phyloP scores from a whole-genome alignment of 2,888 invertebrate species.

The Timema podura region DNA sequence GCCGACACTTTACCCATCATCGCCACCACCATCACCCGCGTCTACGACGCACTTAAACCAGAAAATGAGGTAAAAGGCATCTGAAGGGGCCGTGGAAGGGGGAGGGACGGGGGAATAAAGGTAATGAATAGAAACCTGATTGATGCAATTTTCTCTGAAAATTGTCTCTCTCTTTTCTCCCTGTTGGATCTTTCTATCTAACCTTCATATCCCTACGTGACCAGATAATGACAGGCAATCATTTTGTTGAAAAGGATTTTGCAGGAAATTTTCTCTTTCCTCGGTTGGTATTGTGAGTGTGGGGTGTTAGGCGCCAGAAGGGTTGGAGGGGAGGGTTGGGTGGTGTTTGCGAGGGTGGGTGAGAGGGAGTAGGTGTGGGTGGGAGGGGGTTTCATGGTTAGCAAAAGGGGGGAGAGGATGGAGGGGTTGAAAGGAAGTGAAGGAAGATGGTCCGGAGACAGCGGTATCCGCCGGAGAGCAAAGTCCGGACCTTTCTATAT shows the following conservation, averaged over 20 bases:
- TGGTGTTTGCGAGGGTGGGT: no score
- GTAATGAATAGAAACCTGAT: conserved; percentile 33
- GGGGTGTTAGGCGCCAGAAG: background rate
- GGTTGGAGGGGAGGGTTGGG: no score
- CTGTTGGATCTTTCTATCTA: background rate
- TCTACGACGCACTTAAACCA: no score
- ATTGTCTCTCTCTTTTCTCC: background rate
- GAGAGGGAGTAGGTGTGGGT: conserved; percentile 13
- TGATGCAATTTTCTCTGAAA: conserved; percentile 31
- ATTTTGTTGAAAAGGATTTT: background rate
- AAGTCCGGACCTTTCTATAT: no score
- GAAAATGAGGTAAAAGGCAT: no score
- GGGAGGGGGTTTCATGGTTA: background rate
- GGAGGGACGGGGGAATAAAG: background rate
- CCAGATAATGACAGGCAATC: background rate
- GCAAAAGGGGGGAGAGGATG: background rate
- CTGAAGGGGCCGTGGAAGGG: conserved; percentile 10
- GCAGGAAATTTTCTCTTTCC: conserved; percentile 4
- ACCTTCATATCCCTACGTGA: background rate
- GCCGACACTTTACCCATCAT: background rate
- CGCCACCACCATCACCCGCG: conserved; percentile 7
- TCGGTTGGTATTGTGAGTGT: background rate
- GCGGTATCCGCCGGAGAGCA: conserved; percentile 47
- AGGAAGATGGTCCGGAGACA: conserved; percentile 51
- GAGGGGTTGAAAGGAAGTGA: conserved; percentile 37